Percentiles rank a stretch among this genome's conserved stretches.
Conservation (phyloP, 2,113 vertebrate genomes). For the Chlamydotis undulata region DNA sequence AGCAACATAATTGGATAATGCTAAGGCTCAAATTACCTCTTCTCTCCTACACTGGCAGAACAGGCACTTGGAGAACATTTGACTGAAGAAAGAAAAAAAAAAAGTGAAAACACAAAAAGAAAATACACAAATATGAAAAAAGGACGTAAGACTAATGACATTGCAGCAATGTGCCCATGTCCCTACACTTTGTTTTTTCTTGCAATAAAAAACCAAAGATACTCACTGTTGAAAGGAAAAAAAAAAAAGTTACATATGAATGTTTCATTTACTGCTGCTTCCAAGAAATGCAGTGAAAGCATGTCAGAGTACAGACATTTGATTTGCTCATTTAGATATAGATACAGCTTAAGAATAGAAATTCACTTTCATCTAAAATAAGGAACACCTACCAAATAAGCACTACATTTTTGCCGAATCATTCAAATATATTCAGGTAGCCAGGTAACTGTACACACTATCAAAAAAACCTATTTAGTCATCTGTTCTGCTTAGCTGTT, state of each 20-base stretch:
- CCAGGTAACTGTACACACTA: neutral
- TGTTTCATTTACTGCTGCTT: neutral
- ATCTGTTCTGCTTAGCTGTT: neutral
- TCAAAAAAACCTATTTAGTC: neutral
- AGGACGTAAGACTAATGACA: neutral
- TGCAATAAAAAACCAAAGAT: neutral
- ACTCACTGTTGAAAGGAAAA: neutral
- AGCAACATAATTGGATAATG: neutral
- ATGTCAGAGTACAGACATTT: neutral
- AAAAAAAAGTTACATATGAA: neutral
- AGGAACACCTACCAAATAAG: neutral
- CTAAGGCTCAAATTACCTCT: neutral
- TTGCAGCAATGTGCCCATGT: neutral
- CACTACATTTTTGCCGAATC: neutral
- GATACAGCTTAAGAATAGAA: neutral
- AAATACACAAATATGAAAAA: neutral
- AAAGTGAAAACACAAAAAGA: neutral
- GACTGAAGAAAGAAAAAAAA: neutral
- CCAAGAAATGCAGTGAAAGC: neutral
- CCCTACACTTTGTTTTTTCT: neutral
- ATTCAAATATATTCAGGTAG: neutral
- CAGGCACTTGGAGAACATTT: neutral
- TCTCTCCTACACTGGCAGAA: neutral
- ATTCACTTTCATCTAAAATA: slow-evolving; percentile 28
- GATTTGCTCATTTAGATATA: neutral